These are phyloP conservation scores for Zapus hudsonius DNA, from an alignment of 2,113 vertebrate species.

Conservation along the genomic window DNA sequence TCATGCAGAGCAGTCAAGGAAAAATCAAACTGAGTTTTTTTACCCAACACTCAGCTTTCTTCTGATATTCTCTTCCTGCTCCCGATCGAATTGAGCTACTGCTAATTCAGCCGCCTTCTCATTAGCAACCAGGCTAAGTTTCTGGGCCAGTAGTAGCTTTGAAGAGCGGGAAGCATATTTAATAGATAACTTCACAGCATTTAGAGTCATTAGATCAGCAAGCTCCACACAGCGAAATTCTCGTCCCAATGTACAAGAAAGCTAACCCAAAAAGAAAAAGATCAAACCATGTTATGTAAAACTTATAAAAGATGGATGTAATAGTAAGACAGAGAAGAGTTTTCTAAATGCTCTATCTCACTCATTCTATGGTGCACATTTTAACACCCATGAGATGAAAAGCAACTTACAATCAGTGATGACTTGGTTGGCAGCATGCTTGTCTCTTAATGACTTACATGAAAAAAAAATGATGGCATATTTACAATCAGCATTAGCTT, in stretches of 20 bases:
- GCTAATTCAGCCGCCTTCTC: slow-evolving; percentile 89
- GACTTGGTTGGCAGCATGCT: background rate
- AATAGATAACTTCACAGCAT: slow-evolving; percentile 92
- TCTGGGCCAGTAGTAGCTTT: slow-evolving; percentile 91
- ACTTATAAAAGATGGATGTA: background rate
- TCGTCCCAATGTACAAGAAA: slow-evolving; percentile 95
- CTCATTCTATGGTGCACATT: background rate
- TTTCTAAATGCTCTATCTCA: background rate
- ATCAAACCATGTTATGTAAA: background rate
- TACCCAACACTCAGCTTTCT: slow-evolving; percentile 85
- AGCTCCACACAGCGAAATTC: slow-evolving; percentile 97
- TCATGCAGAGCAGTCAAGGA: slow-evolving; percentile 25
- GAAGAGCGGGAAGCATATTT: slow-evolving; percentile 95
- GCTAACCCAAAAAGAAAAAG: slow-evolving; percentile 81
- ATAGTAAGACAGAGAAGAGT: background rate
- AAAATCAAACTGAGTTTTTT: slow-evolving; percentile 53
- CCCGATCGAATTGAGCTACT: slow-evolving; percentile 67
- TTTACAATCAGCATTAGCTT: slow-evolving; percentile 38
- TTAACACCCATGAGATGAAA: slow-evolving; percentile 34
- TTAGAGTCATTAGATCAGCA: slow-evolving; percentile 94
- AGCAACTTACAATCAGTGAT: background rate
- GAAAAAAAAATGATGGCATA: slow-evolving; percentile 29
- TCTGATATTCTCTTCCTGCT: slow-evolving; percentile 84
- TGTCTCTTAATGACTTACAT: slow-evolving; percentile 6
- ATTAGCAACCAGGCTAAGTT: slow-evolving; percentile 91